These are phyloP conservation scores for Procapra przewalskii DNA, from an alignment of 2,113 vertebrate genomes.

Conservation along the genomic window DNA sequence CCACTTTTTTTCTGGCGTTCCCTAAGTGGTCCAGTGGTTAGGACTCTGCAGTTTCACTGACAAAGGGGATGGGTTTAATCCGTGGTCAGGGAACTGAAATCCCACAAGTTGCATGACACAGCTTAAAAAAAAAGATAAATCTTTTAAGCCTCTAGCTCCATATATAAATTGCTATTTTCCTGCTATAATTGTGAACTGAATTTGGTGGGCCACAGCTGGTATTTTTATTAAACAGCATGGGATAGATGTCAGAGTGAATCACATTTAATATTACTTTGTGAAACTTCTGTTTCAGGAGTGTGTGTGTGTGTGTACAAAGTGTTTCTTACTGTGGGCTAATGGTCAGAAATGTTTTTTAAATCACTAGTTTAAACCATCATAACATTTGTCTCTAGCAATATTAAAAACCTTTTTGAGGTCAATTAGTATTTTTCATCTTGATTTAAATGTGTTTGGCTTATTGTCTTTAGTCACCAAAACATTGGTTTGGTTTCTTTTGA, in stretches of 20 bases:
- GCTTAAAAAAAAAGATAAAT: background rate
- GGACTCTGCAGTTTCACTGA: background rate
- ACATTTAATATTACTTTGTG: background rate
- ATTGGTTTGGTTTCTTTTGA: background rate
- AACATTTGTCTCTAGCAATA: background rate
- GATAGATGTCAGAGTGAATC: background rate
- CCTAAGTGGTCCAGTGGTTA: background rate
- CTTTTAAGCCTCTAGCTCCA: background rate
- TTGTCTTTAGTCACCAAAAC: conserved; percentile 12
- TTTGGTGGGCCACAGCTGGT: background rate
- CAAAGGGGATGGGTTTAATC: background rate
- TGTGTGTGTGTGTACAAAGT: background rate
- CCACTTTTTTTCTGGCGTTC: background rate
- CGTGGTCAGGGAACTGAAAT: background rate
- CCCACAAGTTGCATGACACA: background rate
- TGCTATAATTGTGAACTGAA: background rate
- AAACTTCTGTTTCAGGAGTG: background rate
- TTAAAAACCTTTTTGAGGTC: background rate
- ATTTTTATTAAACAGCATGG: conserved; percentile 17
- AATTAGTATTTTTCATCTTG: background rate
- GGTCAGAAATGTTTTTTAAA: conserved; percentile 10
- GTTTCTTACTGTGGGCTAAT: background rate
- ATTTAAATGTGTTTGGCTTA: background rate
- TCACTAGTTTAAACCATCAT: background rate
- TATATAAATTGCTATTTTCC: background rate